phyloP scores from a whole-genome alignment of 2,797 vertebrate genomes.

The Myotis daubentonii region DNA sequence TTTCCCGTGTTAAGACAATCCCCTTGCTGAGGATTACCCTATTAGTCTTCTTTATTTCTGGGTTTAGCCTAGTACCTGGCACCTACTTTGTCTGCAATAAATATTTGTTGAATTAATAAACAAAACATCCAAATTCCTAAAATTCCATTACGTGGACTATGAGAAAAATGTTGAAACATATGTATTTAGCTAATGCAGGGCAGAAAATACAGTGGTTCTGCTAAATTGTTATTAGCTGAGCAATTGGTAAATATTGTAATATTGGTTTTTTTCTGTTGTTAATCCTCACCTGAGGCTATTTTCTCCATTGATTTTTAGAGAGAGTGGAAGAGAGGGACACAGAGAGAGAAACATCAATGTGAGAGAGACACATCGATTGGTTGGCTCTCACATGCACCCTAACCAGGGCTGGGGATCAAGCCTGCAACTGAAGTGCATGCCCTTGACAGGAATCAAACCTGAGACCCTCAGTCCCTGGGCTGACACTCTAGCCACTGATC shows the following conservation, averaged over 20 bases:
- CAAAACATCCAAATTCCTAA: not conserved
- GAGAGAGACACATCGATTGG: too few relatives aligned
- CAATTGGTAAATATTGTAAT: not conserved
- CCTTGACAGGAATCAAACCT: too few relatives aligned
- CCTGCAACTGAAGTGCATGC: too few relatives aligned
- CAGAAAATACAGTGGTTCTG: not conserved
- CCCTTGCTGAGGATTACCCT: not conserved
- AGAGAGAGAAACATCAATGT: too few relatives aligned
- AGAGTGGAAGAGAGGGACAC: too few relatives aligned
- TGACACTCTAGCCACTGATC: too few relatives aligned
- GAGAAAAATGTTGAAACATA: not conserved
- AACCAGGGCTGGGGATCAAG: too few relatives aligned
- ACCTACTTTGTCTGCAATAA: not conserved
- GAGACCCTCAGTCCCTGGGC: too few relatives aligned
- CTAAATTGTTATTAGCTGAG: not conserved
- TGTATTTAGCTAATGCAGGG: not conserved
- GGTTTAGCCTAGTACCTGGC: not conserved
- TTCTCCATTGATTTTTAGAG: too few relatives aligned
- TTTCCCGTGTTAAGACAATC: not conserved
- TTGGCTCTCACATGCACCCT: too few relatives aligned
- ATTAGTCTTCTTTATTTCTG: not conserved
- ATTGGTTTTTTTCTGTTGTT: too few relatives aligned
- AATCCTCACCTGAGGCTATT: too few relatives aligned
- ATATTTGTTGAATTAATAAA: not conserved
- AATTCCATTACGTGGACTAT: not conserved